phyloP scores from a whole-genome alignment of 2,888 invertebrate species.

The Anthophora plumipes region DNA sequence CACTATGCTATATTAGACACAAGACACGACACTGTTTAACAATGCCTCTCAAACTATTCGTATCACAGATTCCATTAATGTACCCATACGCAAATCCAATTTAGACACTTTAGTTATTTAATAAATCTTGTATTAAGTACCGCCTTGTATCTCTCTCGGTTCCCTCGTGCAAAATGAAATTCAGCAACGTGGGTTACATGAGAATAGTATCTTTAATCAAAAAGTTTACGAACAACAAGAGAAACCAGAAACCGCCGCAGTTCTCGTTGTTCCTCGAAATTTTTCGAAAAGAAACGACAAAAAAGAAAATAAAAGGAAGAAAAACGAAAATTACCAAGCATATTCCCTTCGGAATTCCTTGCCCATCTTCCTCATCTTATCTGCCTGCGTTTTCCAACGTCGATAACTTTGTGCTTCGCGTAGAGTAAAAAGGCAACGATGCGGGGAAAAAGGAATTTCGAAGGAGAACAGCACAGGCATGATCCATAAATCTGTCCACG shows the following conservation, averaged over 20 bases:
- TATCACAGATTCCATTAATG: too few species aligned
- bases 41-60: too few species aligned
- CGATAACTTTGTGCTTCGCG: constrained; percentile 19
- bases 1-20: too few species aligned
- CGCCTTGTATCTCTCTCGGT: too few species aligned
- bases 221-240: neutral
- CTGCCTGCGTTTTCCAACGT: constrained; percentile 2
- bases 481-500: constrained; percentile 56
- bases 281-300: too few species aligned
- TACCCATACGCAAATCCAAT: too few species aligned
- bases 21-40: too few species aligned
- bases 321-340: neutral
- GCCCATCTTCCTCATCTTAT: constrained; percentile 3
- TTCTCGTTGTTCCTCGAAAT: constrained; percentile 10
- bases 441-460: constrained; percentile 43
- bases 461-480: constrained; percentile 11
- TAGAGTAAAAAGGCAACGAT: constrained; percentile 27
- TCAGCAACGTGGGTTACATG: too few species aligned
- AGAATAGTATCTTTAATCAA: neutral
- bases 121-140: too few species aligned
- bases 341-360: constrained; percentile 37
- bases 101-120: too few species aligned
- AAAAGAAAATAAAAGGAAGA: too few species aligned
- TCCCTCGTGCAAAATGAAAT: too few species aligned
- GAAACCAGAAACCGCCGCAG: constrained; percentile 7